phyloP scores from a whole-genome alignment of 2,797 vertebrate species.

The Ceryle rudis region DNA sequence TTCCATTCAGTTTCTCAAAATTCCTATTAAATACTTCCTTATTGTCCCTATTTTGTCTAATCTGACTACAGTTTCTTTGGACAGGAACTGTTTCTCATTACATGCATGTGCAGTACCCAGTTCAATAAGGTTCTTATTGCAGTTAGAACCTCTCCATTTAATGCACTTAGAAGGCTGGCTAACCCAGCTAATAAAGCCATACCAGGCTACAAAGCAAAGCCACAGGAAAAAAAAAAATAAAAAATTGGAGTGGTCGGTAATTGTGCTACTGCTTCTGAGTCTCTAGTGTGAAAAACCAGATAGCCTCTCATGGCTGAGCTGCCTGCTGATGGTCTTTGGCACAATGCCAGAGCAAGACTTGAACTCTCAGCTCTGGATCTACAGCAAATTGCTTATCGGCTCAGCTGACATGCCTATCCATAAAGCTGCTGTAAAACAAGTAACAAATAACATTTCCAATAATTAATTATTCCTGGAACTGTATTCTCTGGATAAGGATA shows the following conservation, averaged over 20 bases:
- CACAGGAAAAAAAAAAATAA: neutral
- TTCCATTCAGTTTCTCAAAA: neutral
- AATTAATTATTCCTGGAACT: neutral
- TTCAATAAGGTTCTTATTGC: neutral
- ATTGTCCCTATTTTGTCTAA: neutral
- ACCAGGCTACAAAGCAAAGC: neutral
- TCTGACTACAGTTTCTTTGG: neutral
- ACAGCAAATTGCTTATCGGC: neutral
- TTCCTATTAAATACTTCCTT: neutral
- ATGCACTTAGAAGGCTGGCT: neutral
- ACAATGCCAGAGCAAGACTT: neutral
- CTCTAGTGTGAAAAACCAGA: neutral
- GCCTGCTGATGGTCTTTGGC: neutral
- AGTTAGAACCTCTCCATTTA: neutral
- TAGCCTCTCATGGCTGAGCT: rapidly evolving
- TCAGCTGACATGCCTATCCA: neutral
- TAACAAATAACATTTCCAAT: neutral
- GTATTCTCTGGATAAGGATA: neutral
- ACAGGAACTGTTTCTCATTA: neutral
- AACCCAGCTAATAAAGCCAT: neutral
- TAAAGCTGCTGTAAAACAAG: neutral
- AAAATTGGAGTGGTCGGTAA: neutral
- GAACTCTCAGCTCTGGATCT: neutral
- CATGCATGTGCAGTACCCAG: too few relatives aligned
- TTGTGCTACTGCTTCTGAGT: neutral